Evolutionary conservation across 2,113 vertebrate species (phyloP).

Genomic region (Chunga burmeisteri): DNA sequence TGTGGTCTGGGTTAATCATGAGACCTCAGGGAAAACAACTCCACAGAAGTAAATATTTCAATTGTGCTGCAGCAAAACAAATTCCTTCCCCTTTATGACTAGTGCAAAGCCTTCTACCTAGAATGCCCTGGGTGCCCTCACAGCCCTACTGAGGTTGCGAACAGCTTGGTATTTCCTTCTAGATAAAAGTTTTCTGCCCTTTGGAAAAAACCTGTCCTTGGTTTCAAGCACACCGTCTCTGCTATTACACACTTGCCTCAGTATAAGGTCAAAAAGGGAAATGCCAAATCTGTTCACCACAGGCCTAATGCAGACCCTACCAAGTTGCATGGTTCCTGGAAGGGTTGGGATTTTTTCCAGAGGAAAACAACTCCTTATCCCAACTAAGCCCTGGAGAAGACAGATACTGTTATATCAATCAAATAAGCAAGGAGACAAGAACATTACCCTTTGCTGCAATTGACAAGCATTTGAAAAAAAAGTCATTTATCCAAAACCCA

Average conservation of each 20-base stretch:
- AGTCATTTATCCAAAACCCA: not conserved
- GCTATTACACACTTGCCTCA: not conserved
- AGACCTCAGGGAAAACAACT: not conserved
- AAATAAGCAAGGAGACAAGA: not conserved
- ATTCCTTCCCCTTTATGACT: not conserved
- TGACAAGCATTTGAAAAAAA: not conserved
- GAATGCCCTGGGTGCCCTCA: not conserved
- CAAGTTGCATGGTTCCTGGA: accelerated
- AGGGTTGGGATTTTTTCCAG: not conserved
- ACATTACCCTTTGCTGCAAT: not conserved
- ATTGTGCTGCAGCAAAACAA: not conserved
- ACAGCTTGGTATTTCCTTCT: not conserved
- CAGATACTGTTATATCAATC: not conserved
- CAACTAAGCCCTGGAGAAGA: not conserved
- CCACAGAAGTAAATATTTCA: not conserved
- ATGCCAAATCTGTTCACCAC: not conserved
- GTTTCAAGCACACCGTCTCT: not conserved
- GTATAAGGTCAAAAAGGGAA: not conserved
- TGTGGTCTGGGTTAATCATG: not conserved
- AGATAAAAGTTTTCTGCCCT: conserved; percentile 7
- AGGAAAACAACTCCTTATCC: not conserved
- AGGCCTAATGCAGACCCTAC: not conserved
- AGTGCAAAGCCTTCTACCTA: not conserved
- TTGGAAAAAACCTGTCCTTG: conserved; percentile 5
- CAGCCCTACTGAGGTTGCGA: not conserved